Percentiles rank a stretch among this genome's conserved stretches.
These are phyloP conservation scores for Anarsia innoxiella DNA, from an alignment of 2,888 invertebrate genomes.

Conservation along the genomic window DNA sequence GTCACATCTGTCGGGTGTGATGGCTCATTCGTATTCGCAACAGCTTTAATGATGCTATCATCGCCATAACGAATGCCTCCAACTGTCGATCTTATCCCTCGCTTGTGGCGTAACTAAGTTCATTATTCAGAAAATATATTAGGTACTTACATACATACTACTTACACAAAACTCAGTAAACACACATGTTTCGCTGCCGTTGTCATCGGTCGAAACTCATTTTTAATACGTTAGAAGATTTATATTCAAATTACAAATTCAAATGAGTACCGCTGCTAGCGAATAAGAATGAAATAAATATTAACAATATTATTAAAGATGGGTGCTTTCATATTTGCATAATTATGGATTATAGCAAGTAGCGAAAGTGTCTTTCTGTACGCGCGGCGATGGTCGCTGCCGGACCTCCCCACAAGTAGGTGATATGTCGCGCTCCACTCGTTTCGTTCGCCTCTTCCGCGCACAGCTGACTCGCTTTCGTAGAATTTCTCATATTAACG, in stretches of 20 bases:
- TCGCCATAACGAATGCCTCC: conserved; percentile 33
- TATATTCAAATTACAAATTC: background rate
- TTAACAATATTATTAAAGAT: too few relatives aligned
- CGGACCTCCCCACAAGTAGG: conserved; percentile 38
- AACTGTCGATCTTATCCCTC: conserved; percentile 19
- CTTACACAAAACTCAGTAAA: background rate
- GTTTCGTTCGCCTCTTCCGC: conserved; percentile 28
- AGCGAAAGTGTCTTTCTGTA: conserved; percentile 50
- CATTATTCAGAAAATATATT: too few relatives aligned
- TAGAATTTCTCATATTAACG: conserved; percentile 43
- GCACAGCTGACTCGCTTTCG: conserved; percentile 42
- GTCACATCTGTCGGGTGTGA: conserved; percentile 9
- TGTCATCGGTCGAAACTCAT: background rate
- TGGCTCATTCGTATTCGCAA: conserved; percentile 40
- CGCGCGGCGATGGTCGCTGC: conserved; percentile 18
- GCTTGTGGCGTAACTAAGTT: too few relatives aligned
- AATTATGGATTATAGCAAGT: conserved; percentile 21
- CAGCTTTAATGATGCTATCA: conserved; percentile 40
- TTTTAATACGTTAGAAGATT: too few relatives aligned
- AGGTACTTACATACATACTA: too few relatives aligned
- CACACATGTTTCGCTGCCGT: background rate
- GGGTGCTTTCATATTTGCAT: too few relatives aligned
- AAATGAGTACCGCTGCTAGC: too few relatives aligned
- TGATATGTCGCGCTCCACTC: conserved; percentile 59
- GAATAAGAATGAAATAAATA: too few relatives aligned